Conservation (phyloP, 2,113 vertebrate genomes). For the Hydropotes inermis region DNA sequence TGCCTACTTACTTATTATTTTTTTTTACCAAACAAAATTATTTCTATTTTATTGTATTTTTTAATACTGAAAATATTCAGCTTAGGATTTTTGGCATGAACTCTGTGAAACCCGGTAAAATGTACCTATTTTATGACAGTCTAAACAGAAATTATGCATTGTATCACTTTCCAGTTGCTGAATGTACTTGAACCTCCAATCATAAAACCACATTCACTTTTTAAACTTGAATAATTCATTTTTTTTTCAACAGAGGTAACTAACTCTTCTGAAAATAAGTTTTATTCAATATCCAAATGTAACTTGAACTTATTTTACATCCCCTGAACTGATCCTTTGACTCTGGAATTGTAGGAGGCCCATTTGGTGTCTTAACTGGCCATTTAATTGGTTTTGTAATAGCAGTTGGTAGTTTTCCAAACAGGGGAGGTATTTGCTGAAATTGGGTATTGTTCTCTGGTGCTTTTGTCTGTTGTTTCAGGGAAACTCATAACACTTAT, state of each 20-base stretch:
- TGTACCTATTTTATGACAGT: not conserved
- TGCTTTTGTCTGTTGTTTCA: not conserved
- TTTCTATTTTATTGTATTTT: constrained; percentile 37
- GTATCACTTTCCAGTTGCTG: not conserved
- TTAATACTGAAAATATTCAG: not conserved
- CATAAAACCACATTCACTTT: not conserved
- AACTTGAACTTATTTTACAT: not conserved
- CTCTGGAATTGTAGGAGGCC: not conserved
- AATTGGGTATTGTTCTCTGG: not conserved
- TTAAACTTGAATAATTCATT: not conserved
- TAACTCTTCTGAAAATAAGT: not conserved
- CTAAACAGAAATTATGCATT: not conserved
- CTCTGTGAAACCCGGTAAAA: not conserved
- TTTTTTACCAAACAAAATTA: not conserved
- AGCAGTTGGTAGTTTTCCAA: not conserved
- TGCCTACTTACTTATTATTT: not conserved
- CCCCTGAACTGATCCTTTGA: not conserved
- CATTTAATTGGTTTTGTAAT: not conserved
- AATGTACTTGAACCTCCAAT: not conserved
- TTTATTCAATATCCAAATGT: not conserved
- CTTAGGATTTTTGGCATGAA: constrained; percentile 8
- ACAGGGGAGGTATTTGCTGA: not conserved
- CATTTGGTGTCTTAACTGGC: not conserved
- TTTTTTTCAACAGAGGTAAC: not conserved
- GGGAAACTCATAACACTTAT: not conserved